Evolutionary conservation across 2,797 vertebrate species (phyloP), one percentile per base, ranked within the genome.

Genomic region (Sternotherus odoratus): DNA sequence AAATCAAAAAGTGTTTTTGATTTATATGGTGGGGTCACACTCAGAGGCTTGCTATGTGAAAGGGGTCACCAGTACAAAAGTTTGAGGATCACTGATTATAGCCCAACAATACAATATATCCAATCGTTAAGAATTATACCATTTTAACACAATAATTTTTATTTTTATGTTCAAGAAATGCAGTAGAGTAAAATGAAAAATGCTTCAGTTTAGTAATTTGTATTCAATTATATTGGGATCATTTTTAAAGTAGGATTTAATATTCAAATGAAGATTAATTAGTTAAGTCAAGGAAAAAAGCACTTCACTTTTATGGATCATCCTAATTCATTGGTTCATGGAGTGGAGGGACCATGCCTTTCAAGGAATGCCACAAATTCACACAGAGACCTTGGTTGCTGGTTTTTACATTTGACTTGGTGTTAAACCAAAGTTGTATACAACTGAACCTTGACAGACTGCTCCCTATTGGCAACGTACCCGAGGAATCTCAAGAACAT

Each of bases 381-480:
- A 60, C 16, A 54, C 60, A 91, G 56, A 84, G 1, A 16, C 88
- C 51, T 48, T 24, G 26, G 23, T 33, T 86, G 36, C 21, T 94
- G 75, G 78, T 28, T 93, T 92, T 95, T 89, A 57, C 48, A 88
- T 3, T 13, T 16, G 54, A 21, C 2, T 82, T 83, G 60, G 9
- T 95, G 49, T 93, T 77, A 88, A 49, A 90, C 26, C 33, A 81
- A 28, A 88, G 50, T 24, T 86, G 46, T 69, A 77, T 90, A 53
- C 89, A n/a, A 12, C 46, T 36, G 43, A 80, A 28, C 85, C 21
- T 92, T 39, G 66, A 49, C 83, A 69, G 89, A 84, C 26, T 86
- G 66, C 54, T 72, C 39, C 26, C 13, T 74, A 23, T 74, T 75
- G 75, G 46, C 1, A 2, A 48, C 57, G 84, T 48, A 50, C 24